Conservation (phyloP, 2,888 invertebrate genomes). For the Allophyes oxyacanthae region DNA sequence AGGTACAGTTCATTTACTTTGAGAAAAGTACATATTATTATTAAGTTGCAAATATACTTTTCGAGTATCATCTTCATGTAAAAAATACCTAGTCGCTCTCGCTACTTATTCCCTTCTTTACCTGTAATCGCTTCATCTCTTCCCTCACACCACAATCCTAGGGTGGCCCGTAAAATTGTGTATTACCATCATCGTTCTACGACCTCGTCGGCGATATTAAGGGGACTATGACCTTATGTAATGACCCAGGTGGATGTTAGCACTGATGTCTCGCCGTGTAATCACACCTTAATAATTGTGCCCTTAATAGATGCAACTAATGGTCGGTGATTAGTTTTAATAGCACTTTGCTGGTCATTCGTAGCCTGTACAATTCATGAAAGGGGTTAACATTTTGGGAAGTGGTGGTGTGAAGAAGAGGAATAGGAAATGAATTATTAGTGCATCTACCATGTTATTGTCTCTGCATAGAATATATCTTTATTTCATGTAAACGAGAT, state of each 20-base stretch:
- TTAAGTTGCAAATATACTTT: no score
- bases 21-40: no score
- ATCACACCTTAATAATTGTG: slow-evolving; percentile 41
- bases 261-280: slow-evolving; percentile 48
- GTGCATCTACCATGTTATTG: no score
- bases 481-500: no score
- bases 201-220: slow-evolving; percentile 75
- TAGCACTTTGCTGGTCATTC: slow-evolving; percentile 34
- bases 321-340: slow-evolving; percentile 43
- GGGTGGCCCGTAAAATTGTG: slow-evolving; percentile 84
- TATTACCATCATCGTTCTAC: slow-evolving; percentile 82
- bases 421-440: no score
- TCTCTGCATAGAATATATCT: no score
- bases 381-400: slow-evolving; percentile 18
- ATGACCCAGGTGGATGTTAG: slow-evolving; percentile 64
- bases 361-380: slow-evolving; percentile 28
- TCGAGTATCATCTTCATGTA: no score
- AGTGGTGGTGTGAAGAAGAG: slow-evolving; percentile 1
- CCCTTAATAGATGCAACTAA: slow-evolving; percentile 45
- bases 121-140: slow-evolving; percentile 38
- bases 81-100: no score
- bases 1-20: no score
- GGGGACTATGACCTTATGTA: slow-evolving; percentile 78
- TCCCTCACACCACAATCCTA: slow-evolving; percentile 58
- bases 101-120: neutral